Percentiles rank a stretch among this genome's conserved stretches.
These are phyloP conservation scores for Amniataba percoides DNA, from an alignment of 2,797 vertebrate genomes.

Conservation along the genomic window DNA sequence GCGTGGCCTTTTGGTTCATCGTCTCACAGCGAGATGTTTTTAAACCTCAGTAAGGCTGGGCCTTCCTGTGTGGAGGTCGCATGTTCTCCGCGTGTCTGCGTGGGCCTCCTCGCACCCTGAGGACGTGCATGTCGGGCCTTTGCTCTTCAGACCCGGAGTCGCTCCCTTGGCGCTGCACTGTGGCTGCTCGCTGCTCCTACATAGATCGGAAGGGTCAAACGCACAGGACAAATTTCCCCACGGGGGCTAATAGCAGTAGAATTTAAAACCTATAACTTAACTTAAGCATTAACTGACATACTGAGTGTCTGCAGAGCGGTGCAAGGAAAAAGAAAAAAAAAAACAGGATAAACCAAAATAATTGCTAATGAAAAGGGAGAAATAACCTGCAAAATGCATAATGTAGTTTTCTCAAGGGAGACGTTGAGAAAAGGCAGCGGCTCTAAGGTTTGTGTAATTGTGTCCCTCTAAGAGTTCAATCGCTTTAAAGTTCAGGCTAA, in stretches of 20 bases:
- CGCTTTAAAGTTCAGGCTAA: slow-evolving; percentile 72
- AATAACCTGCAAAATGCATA: slow-evolving; percentile 9
- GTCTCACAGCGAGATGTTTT: slow-evolving; percentile 20
- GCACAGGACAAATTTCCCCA: slow-evolving; percentile 30
- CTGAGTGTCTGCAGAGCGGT: background rate
- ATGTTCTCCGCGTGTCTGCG: slow-evolving; percentile 24
- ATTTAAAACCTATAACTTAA: slow-evolving; percentile 30
- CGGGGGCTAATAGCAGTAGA: slow-evolving; percentile 4
- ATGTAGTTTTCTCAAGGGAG: slow-evolving; percentile 19
- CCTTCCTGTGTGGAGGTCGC: background rate
- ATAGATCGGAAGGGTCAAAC: slow-evolving; percentile 48
- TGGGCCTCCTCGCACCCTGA: slow-evolving; percentile 25
- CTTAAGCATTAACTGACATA: slow-evolving; percentile 23
- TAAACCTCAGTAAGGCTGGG: background rate
- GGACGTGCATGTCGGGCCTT: slow-evolving; percentile 32
- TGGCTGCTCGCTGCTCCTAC: slow-evolving; percentile 19
- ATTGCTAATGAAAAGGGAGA: slow-evolving; percentile 9
- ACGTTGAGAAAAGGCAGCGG: background rate
- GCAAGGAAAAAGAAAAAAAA: slow-evolving; percentile 11
- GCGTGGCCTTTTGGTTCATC: background rate
- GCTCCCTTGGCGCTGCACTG: slow-evolving; percentile 25
- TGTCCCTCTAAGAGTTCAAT: slow-evolving; percentile 69
- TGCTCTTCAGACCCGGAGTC: slow-evolving; percentile 38
- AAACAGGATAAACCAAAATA: slow-evolving; percentile 3
- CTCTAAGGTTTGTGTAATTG: slow-evolving; percentile 61